These are phyloP conservation scores for Sarcophaga subvicina DNA, from an alignment of 2,888 invertebrate genomes.

Conservation along the genomic window DNA sequence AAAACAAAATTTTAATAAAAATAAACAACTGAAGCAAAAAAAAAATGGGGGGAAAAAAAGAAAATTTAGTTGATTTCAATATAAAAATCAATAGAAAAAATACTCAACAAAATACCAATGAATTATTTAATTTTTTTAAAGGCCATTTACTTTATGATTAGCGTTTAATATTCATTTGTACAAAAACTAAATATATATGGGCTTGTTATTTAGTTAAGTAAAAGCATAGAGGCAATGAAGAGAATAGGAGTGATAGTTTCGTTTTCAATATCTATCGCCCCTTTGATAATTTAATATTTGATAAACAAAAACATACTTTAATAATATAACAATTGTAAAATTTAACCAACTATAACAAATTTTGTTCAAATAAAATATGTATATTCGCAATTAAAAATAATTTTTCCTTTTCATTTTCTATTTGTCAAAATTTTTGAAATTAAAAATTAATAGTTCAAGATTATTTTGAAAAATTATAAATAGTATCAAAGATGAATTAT, in stretches of 20 bases:
- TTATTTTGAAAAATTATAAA: too few species aligned
- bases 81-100: slow-evolving; percentile 10
- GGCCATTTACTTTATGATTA: slow-evolving; percentile 26
- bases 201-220: neutral
- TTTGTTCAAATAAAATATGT: too few species aligned
- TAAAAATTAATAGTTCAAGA: too few species aligned
- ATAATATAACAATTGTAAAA: neutral
- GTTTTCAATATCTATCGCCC: neutral
- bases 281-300: neutral
- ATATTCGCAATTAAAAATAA: too few species aligned
- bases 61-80: slow-evolving; percentile 14
- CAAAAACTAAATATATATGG: slow-evolving; percentile 14
- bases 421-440: too few species aligned
- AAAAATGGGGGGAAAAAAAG: slow-evolving; percentile 17
- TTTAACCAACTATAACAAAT: neutral
- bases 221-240: neutral
- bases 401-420: too few species aligned
- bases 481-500: too few species aligned
- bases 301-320: neutral
- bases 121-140: slow-evolving; percentile 1
- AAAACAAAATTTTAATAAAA: slow-evolving; percentile 42
- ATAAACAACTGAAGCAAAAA: slow-evolving; percentile 8
- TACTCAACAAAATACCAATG: slow-evolving; percentile 45
- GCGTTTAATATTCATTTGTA: slow-evolving; percentile 25
- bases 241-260: neutral